Percentiles rank a stretch among this genome's conserved stretches.
Conservation (phyloP, 92 coral and sea anemone genomes). For the Diadumene lineata region DNA sequence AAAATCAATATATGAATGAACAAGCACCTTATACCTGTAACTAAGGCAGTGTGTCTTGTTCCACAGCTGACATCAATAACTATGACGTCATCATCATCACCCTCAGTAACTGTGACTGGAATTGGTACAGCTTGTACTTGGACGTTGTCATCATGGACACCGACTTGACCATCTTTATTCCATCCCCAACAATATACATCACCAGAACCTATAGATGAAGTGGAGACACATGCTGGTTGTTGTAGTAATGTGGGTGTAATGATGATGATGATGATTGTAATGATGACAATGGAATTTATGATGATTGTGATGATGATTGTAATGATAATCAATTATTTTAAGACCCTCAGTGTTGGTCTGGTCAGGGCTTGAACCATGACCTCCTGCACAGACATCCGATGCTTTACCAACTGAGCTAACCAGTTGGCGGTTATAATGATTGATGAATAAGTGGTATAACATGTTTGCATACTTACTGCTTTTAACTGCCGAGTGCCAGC, state of each 20-base stretch:
- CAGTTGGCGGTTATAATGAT: neutral
- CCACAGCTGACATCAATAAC: slow-evolving; percentile 82
- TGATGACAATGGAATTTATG: no score
- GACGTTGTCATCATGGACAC: slow-evolving; percentile 56
- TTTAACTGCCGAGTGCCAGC: slow-evolving; percentile 96
- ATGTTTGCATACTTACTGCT: slow-evolving; percentile 55
- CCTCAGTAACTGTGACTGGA: slow-evolving; percentile 50
- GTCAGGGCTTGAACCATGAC: no score
- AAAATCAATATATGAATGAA: neutral
- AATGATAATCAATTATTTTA: no score
- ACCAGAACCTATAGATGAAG: slow-evolving; percentile 89
- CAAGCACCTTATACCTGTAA: slow-evolving; percentile 55
- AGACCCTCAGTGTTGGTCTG: no score
- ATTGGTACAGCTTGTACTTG: slow-evolving; percentile 67
- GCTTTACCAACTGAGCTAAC: no score
- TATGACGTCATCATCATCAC: slow-evolving; percentile 45
- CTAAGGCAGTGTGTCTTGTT: slow-evolving; percentile 85
- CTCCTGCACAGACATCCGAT: neutral
- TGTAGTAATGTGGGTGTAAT: no score
- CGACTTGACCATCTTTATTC: slow-evolving; percentile 95
- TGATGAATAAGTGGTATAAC: neutral
- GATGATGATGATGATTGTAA: no score
- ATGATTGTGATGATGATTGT: no score
- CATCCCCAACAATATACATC: slow-evolving; percentile 98
- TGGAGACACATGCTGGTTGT: no score